Percentiles rank a stretch among this genome's conserved stretches.
phyloP scores from a whole-genome alignment of 2,797 vertebrate genomes.

The Rhincodon typus region DNA sequence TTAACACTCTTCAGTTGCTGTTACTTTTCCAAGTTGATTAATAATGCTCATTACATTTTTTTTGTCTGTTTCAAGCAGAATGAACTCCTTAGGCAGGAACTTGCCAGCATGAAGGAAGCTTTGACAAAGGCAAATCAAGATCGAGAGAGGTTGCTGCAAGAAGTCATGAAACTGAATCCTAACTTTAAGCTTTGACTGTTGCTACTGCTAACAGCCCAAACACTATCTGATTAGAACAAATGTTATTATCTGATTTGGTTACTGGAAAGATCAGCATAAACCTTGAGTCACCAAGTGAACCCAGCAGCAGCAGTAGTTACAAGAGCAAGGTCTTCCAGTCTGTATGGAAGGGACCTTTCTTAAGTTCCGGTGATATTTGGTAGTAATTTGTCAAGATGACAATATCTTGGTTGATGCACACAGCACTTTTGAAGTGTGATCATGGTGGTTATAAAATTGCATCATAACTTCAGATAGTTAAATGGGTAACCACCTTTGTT shows the following conservation, averaged over 20 bases:
- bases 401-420: not conserved
- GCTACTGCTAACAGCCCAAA: constrained; percentile 41
- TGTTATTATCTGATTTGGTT: not conserved
- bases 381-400: not conserved
- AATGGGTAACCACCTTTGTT: not conserved
- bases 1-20: not conserved
- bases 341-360: not conserved
- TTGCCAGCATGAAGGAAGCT: constrained; percentile 62
- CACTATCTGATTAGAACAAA: constrained; percentile 46
- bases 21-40: not conserved
- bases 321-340: not conserved
- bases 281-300: not conserved
- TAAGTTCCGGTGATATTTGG: not conserved
- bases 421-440: not conserved
- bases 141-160: constrained; percentile 75
- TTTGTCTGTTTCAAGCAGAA: not conserved
- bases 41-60: not conserved
- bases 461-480: not conserved
- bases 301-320: not conserved
- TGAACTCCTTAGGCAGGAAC: constrained; percentile 52
- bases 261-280: not conserved
- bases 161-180: constrained; percentile 83
- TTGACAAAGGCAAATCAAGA: constrained; percentile 71
- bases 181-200: constrained; percentile 68
- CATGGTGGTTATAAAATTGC: not conserved